Conservation (phyloP, 2,797 vertebrate species). For the Poecilia picta region DNA sequence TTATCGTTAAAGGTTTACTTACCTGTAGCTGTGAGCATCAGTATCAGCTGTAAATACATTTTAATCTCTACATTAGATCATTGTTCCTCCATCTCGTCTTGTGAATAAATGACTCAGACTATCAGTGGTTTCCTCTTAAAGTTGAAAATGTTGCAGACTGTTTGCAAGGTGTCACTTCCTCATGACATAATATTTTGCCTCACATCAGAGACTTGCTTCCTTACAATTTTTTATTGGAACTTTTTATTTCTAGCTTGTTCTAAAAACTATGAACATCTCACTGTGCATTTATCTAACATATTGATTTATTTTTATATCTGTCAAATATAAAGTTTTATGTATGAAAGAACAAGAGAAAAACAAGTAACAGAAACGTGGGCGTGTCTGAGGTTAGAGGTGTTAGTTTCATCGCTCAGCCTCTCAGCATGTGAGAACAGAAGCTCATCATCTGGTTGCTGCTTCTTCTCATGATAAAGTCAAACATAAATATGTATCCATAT, state of each 20-base stretch:
- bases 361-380: neutral
- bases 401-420: neutral
- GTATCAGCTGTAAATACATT: neutral
- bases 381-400: neutral
- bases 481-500: neutral
- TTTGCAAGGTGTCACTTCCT: neutral
- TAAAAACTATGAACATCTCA: neutral
- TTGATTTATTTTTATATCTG: neutral
- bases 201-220: neutral
- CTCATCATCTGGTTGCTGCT: neutral
- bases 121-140: neutral
- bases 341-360: neutral
- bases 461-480: neutral
- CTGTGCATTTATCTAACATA: neutral
- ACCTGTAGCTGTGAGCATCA: neutral
- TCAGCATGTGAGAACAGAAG: neutral
- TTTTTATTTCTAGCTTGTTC: neutral
- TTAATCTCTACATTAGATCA: neutral
- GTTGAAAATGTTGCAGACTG: neutral
- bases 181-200: neutral
- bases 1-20: neutral
- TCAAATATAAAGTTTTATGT: neutral
- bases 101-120: neutral
- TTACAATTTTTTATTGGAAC: neutral
- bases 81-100: neutral